Base-by-base conservation (phyloP, 2,888 invertebrate genomes). In the Griposia aprilina region DNA sequence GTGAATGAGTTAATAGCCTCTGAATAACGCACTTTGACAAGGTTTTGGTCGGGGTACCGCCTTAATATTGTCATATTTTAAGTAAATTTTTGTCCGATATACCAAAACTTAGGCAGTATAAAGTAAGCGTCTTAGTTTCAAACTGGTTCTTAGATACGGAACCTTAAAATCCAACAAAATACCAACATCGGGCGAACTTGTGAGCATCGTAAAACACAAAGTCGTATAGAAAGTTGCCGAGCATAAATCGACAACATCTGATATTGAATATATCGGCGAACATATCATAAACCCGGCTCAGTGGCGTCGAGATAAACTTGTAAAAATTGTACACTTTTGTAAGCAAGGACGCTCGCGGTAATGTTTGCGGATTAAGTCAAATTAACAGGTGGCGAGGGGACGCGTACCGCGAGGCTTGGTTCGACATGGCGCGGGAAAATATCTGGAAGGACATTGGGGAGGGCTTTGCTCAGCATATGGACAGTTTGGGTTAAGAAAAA, bases 261-360 rank as follows among this genome's bases (percentile, higher is more conserved):
- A 89, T 91, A 91, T 90, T 90, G 88, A 88, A 90, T 90, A 88
- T 88, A 90, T 91, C 82, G 88, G 85, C 75, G 78, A 78, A 83
- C 81, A 81, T 80, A 87, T 90, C 89, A 87, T 90, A 90, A 90
- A 90, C 81, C 85, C 80, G 45, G 74, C 75, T 88, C 86, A 84
- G 55, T 75, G 77, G 66, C 52, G 71, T 73, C 52, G 76, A 83
- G 85, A 88, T 88, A 87, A 87, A 89, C 89, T 90, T 89, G 79
- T 85, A 81, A 86, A 90, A 84, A 75, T 89, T 87, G 72, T 85
- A 77, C 83, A 77, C 66, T 73, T 80, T 78, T 79, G 74, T 81
- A 76, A 78, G 77, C 23, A 66, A 20, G 52, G 10, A 13, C 0
- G 5, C 15, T 89, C 78, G 62, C 59, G 78, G 67, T 82, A 77